Evolutionary conservation across 1,140 invertebrate species (phyloP).

Genomic region (Melanaphis sacchari): DNA sequence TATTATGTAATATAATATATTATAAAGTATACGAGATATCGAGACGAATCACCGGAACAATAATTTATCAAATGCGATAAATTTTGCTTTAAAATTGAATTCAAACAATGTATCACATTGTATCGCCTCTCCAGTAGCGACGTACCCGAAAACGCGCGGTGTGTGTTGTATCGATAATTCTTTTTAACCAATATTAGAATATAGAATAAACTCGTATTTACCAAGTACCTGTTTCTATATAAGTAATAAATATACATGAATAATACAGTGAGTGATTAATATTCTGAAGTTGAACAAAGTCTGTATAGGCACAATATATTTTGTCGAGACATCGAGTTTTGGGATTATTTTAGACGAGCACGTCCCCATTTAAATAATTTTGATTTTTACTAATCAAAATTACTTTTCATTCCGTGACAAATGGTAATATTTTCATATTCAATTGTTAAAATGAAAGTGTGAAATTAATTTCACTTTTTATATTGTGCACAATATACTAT

Average conservation of each 20-base stretch:
- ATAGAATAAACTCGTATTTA: not conserved
- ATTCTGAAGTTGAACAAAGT: not conserved
- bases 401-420: not conserved
- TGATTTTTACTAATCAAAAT: constrained; percentile 17
- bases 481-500: not conserved
- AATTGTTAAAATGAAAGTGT: not conserved
- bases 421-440: not conserved
- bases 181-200: not conserved
- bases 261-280: not conserved
- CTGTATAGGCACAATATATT: not conserved
- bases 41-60: not conserved
- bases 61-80: not conserved
- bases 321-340: not conserved
- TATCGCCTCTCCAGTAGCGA: not conserved
- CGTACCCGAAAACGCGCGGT: not conserved
- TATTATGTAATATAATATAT: not conserved
- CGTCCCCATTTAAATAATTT: constrained; percentile 6
- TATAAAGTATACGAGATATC: not conserved
- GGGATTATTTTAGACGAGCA: not conserved
- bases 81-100: not conserved
- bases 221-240: not conserved
- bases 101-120: not conserved
- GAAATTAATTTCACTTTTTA: constrained; percentile 5
- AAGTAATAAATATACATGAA: not conserved
- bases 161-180: not conserved